Percentiles rank a stretch among this genome's conserved stretches.
These are phyloP conservation scores for Eurytoma californica DNA, from an alignment of 2,888 invertebrate genomes.

Conservation along the genomic window DNA sequence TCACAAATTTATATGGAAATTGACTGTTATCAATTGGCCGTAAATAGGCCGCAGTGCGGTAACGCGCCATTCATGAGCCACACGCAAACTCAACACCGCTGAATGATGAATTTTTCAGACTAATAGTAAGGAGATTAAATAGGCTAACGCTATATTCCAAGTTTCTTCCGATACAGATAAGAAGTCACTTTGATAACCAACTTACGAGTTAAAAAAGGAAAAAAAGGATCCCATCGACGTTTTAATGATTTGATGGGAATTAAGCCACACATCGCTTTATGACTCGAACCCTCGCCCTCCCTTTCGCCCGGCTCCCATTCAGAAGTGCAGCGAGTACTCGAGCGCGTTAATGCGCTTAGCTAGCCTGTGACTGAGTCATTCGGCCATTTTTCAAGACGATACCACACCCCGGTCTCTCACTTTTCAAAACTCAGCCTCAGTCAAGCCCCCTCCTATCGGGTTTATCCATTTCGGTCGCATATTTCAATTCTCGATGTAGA, in stretches of 20 bases:
- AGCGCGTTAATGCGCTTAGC: not conserved
- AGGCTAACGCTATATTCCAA: too few relatives aligned
- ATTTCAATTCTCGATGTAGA: conserved; percentile 35
- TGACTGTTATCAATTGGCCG: conserved; percentile 47
- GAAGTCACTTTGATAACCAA: too few relatives aligned
- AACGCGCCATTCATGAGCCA: not conserved
- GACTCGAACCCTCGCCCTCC: too few relatives aligned
- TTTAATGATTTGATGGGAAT: too few relatives aligned
- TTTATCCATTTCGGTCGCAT: conserved; percentile 20
- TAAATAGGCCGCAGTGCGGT: too few relatives aligned
- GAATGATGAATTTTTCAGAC: not conserved
- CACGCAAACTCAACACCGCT: not conserved
- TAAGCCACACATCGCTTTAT: not conserved
- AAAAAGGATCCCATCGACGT: too few relatives aligned
- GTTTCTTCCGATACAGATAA: too few relatives aligned
- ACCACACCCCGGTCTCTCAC: not conserved
- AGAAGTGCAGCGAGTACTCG: not conserved
- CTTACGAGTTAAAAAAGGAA: too few relatives aligned
- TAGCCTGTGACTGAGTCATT: not conserved
- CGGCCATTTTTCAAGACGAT: conserved; percentile 34
- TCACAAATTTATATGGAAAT: conserved; percentile 44
- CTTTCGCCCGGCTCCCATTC: not conserved
- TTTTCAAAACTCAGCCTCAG: not conserved
- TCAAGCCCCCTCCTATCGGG: not conserved
- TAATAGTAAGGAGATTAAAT: too few relatives aligned